These are phyloP conservation scores for Protaetia brevitarsis DNA, from an alignment of 1,140 invertebrate genomes.

Conservation along the genomic window DNA sequence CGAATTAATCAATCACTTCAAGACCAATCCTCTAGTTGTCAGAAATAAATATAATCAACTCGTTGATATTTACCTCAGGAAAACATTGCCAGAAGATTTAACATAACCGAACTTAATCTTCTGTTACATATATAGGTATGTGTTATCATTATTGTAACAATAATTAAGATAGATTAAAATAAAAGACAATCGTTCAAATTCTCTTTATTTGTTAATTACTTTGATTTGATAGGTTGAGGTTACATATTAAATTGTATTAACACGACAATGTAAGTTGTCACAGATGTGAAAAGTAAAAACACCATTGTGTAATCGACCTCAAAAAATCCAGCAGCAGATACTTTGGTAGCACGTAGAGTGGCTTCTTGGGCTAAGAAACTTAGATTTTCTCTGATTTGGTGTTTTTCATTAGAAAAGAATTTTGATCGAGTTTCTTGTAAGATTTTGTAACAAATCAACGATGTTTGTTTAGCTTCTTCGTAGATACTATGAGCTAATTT, in stretches of 20 bases:
- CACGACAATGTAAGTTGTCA: conserved; percentile 27
- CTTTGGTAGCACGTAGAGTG: neutral
- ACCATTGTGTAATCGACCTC: conserved; percentile 26
- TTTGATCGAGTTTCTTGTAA: conserved; percentile 8
- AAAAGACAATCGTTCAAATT: too few relatives aligned
- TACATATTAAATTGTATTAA: conserved; percentile 26
- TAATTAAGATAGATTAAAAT: too few relatives aligned
- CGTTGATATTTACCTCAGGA: neutral
- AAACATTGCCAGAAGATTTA: neutral
- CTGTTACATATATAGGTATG: neutral
- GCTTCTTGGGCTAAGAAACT: conserved; percentile 23
- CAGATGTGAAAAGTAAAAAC: conserved; percentile 23
- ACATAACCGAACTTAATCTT: neutral
- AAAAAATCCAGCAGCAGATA: conserved; percentile 27
- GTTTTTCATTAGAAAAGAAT: neutral
- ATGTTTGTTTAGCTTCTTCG: neutral
- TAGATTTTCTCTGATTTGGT: conserved; percentile 4
- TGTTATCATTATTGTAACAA: neutral
- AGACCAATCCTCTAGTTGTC: neutral
- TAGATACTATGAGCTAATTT: conserved; percentile 21
- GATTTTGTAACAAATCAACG: conserved; percentile 21
- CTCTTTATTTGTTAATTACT: too few relatives aligned
- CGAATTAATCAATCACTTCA: neutral
- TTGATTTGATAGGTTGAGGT: too few relatives aligned
- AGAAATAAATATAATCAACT: neutral